phyloP scores from a whole-genome alignment of 2,888 invertebrate species.

The Apantesis nais region DNA sequence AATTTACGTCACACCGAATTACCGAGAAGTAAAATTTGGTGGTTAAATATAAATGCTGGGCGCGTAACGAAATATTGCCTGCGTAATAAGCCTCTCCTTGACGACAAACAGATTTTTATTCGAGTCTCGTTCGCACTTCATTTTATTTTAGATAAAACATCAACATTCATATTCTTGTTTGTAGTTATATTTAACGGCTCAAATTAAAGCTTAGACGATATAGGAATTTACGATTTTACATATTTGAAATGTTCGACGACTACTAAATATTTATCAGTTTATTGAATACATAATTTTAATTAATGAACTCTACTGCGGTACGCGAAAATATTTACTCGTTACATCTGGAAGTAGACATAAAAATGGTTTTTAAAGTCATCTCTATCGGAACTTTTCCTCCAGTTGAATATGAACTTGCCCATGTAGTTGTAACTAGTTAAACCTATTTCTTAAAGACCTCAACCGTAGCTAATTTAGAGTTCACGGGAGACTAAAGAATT shows the following conservation, averaged over 20 bases:
- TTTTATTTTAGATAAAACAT: slow-evolving; percentile 73
- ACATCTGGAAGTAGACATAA: background rate
- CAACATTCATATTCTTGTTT: slow-evolving; percentile 61
- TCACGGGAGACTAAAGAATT: slow-evolving; percentile 61
- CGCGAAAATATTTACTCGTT: too few species aligned
- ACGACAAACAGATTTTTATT: slow-evolving; percentile 62
- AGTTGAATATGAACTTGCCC: slow-evolving; percentile 20
- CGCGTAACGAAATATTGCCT: slow-evolving; percentile 73
- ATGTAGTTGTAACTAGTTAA: slow-evolving; percentile 34
- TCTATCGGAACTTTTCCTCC: slow-evolving; percentile 8
- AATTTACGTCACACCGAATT: slow-evolving; percentile 54
- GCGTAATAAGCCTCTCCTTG: slow-evolving; percentile 70
- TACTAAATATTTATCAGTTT: background rate
- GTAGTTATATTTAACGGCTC: slow-evolving; percentile 50
- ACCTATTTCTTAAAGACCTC: slow-evolving; percentile 45
- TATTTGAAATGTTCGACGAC: slow-evolving; percentile 17
- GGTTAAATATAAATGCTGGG: slow-evolving; percentile 69
- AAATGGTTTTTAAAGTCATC: background rate
- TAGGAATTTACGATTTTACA: slow-evolving; percentile 35
- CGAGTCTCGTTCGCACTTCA: slow-evolving; percentile 63
- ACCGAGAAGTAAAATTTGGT: slow-evolving; percentile 50
- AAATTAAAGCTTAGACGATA: slow-evolving; percentile 49
- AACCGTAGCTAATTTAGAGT: slow-evolving; percentile 62
- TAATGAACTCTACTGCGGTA: slow-evolving; percentile 1
- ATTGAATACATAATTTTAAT: slow-evolving; percentile 4